Percentiles rank a stretch among this genome's conserved stretches.
phyloP scores from a whole-genome alignment of 1,140 invertebrate genomes.

The Cydia pomonella region DNA sequence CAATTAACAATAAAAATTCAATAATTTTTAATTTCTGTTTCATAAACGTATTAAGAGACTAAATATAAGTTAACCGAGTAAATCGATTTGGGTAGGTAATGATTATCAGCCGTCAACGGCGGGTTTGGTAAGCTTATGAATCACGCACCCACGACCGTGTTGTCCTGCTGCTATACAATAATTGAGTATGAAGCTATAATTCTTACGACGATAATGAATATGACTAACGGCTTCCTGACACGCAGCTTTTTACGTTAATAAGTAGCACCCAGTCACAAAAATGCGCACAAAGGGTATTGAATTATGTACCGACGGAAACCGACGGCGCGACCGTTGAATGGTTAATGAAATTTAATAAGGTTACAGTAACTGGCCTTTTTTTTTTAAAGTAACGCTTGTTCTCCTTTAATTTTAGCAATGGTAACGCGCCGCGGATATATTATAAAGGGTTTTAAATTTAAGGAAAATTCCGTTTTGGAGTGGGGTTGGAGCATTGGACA shows the following conservation, averaged over 20 bases:
- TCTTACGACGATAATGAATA: conserved; percentile 70
- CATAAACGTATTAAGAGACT: background rate
- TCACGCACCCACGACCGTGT: conserved; percentile 52
- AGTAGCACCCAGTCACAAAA: conserved; percentile 54
- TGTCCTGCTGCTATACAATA: conserved; percentile 58
- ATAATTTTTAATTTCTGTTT: background rate
- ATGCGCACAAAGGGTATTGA: conserved; percentile 54
- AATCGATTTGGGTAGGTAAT: conserved; percentile 22
- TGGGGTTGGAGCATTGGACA: too few relatives aligned
- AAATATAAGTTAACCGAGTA: conserved; percentile 10
- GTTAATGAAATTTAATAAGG: conserved; percentile 32
- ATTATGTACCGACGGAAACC: conserved; percentile 47
- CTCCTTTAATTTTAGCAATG: too few relatives aligned
- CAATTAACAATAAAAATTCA: background rate
- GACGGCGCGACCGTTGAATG: conserved; percentile 36
- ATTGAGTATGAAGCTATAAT: conserved; percentile 70
- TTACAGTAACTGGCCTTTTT: conserved; percentile 8
- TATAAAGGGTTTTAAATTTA: too few relatives aligned
- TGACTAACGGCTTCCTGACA: conserved; percentile 65
- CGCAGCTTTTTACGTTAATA: conserved; percentile 68
- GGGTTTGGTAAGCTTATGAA: conserved; percentile 57
- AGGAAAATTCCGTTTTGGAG: too few relatives aligned
- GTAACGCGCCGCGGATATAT: too few relatives aligned
- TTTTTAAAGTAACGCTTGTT: background rate
- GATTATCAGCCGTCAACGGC: conserved; percentile 48